Evolutionary conservation across 2,797 vertebrate species (phyloP).

Genomic region (Hydrocynus forskahlii): DNA sequence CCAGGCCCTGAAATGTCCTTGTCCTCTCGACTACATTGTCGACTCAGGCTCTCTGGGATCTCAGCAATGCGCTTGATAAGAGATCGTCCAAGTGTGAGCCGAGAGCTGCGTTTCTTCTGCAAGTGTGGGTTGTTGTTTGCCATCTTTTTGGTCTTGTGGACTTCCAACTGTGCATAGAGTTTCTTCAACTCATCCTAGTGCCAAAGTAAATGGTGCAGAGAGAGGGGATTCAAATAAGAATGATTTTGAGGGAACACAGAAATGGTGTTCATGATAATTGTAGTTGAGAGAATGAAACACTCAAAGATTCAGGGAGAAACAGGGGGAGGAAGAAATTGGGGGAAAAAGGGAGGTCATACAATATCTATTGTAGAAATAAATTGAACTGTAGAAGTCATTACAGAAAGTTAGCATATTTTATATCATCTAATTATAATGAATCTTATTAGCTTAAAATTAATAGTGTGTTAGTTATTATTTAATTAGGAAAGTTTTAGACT

Average conservation of each 20-base stretch:
- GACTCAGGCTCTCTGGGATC: conserved; percentile 80
- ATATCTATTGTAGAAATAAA: not conserved
- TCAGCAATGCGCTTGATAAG: conserved; percentile 83
- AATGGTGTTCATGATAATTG: conserved; percentile 35
- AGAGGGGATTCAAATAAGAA: conserved; percentile 46
- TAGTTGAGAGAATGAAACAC: conserved; percentile 28
- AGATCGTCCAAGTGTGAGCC: conserved; percentile 83
- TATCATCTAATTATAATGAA: not conserved
- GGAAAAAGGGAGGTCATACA: conserved; percentile 37
- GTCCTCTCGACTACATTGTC: conserved; percentile 81
- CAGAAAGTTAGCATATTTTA: not conserved
- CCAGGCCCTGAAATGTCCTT: conserved; percentile 71
- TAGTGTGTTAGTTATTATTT: not conserved
- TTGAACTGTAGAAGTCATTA: not conserved
- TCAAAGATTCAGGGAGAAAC: conserved; percentile 2
- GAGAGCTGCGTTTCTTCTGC: conserved; percentile 83
- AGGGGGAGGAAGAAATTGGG: conserved; percentile 21
- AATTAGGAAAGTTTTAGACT: not conserved
- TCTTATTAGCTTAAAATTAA: not conserved
- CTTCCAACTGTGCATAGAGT: conserved; percentile 91
- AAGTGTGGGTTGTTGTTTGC: conserved; percentile 90
- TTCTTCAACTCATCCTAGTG: conserved; percentile 93
- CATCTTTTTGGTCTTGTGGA: conserved; percentile 91
- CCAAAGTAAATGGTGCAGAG: conserved; percentile 50
- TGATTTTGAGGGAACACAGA: conserved; percentile 41